Conservation (phyloP, 2,888 invertebrate species). For the Drosophila monieri region DNA sequence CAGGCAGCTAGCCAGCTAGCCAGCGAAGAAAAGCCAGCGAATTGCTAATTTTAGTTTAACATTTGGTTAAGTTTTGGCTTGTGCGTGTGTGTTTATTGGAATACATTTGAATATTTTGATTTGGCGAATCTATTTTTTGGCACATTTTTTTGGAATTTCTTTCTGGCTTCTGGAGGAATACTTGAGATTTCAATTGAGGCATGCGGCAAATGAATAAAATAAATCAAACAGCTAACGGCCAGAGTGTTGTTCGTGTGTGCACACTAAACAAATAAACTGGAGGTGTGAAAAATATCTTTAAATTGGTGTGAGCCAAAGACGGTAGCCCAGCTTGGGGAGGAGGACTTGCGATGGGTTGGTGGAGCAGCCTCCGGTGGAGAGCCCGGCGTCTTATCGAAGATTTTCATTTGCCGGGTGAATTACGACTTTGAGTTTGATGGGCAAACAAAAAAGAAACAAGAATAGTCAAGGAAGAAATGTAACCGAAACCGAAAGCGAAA, state of each 20-base stretch:
- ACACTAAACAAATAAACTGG: slow-evolving; percentile 41
- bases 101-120: slow-evolving; percentile 32
- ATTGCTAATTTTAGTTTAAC: slow-evolving; percentile 37
- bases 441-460: slow-evolving; percentile 16
- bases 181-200: slow-evolving; percentile 38
- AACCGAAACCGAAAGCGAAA: slow-evolving; percentile 22
- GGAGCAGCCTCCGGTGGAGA: slow-evolving; percentile 19
- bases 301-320: slow-evolving; percentile 22
- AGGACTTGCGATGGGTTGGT: neutral
- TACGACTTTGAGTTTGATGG: slow-evolving; percentile 47
- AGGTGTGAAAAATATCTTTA: slow-evolving; percentile 32
- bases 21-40: slow-evolving; percentile 13
- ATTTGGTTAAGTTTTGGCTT: neutral
- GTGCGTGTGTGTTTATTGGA: slow-evolving; percentile 3
- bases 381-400: slow-evolving; percentile 24
- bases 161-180: slow-evolving; percentile 30
- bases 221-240: slow-evolving; percentile 34
- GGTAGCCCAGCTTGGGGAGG: slow-evolving; percentile 11
- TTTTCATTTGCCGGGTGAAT: slow-evolving; percentile 42
- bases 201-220: slow-evolving; percentile 33
- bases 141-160: slow-evolving; percentile 17
- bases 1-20: slow-evolving; percentile 7
- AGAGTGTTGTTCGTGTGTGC: slow-evolving; percentile 6
- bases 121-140: slow-evolving; percentile 31
- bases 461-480: neutral